phyloP scores from a whole-genome alignment of 2,113 vertebrate genomes.

The Sander vitreus region DNA sequence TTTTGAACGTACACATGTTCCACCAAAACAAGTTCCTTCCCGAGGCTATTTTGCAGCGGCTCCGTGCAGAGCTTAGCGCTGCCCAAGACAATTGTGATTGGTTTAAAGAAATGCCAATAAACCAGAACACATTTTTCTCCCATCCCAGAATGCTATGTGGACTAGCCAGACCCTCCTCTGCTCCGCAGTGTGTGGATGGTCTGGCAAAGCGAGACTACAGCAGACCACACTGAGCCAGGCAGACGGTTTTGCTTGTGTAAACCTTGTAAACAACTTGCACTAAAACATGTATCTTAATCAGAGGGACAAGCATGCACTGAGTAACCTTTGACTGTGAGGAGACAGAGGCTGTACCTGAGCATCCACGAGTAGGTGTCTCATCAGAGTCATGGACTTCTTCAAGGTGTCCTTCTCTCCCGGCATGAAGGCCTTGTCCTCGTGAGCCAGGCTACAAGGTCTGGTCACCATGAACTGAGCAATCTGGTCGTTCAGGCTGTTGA shows the following conservation, averaged over 20 bases:
- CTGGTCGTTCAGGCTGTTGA: slow-evolving; percentile 95
- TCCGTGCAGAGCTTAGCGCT: no score
- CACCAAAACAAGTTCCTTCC: no score
- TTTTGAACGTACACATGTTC: no score
- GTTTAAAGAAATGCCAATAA: no score
- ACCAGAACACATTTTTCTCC: no score
- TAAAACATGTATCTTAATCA: not conserved
- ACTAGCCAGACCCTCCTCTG: no score
- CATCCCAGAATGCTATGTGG: no score
- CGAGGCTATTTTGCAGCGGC: no score
- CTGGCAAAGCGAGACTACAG: no score
- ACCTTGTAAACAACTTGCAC: not conserved
- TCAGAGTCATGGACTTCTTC: slow-evolving; percentile 91
- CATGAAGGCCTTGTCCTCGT: slow-evolving; percentile 88
- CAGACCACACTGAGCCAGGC: not conserved
- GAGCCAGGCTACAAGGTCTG: slow-evolving; percentile 87
- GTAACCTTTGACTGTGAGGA: slow-evolving; percentile 11
- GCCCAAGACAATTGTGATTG: no score
- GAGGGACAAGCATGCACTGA: not conserved
- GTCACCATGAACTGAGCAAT: slow-evolving; percentile 94
- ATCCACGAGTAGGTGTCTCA: slow-evolving; percentile 94
- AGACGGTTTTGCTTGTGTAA: not conserved
- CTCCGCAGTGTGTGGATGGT: no score
- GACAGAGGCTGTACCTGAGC: slow-evolving; percentile 89
- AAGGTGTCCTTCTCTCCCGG: slow-evolving; percentile 90